phyloP scores from a whole-genome alignment of 1,140 invertebrate species.

The Stegodyphus dumicola region DNA sequence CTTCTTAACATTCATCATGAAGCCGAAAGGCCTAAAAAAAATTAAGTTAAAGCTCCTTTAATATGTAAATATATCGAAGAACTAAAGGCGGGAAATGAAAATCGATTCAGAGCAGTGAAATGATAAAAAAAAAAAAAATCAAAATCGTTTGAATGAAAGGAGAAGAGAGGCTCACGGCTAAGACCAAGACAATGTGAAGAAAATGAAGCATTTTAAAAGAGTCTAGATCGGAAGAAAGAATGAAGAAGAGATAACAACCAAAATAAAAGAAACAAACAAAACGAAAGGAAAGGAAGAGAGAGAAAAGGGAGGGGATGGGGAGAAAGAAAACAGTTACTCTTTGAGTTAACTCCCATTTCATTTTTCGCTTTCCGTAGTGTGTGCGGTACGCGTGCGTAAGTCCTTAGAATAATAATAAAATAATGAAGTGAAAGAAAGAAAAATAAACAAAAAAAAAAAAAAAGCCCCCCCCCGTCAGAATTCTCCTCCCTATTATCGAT shows the following conservation, averaged over 20 bases:
- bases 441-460: constrained; percentile 43
- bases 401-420: constrained; percentile 61
- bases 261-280: constrained; percentile 14
- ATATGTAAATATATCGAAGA: constrained; percentile 61
- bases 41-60: constrained; percentile 61
- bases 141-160: constrained; percentile 57
- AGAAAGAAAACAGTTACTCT: constrained; percentile 57
- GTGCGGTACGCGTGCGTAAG: constrained; percentile 37
- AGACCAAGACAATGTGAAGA: constrained; percentile 48
- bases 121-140: constrained; percentile 22
- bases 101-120: constrained; percentile 36
- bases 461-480: constrained; percentile 43
- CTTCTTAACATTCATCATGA: constrained; percentile 54
- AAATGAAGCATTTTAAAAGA: constrained; percentile 36
- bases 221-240: constrained; percentile 26
- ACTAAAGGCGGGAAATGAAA: constrained; percentile 43
- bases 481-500: constrained; percentile 47
- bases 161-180: background rate
- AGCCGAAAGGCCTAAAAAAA: constrained; percentile 37
- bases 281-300: constrained; percentile 9
- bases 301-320: constrained; percentile 6
- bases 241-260: constrained; percentile 57
- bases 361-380: constrained; percentile 38
- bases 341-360: constrained; percentile 60
- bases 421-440: constrained; percentile 55